Evolutionary conservation across 1,140 invertebrate species (phyloP), one percentile per base, ranked within the genome.

Genomic region (Ceratoteleas bidentatus): DNA sequence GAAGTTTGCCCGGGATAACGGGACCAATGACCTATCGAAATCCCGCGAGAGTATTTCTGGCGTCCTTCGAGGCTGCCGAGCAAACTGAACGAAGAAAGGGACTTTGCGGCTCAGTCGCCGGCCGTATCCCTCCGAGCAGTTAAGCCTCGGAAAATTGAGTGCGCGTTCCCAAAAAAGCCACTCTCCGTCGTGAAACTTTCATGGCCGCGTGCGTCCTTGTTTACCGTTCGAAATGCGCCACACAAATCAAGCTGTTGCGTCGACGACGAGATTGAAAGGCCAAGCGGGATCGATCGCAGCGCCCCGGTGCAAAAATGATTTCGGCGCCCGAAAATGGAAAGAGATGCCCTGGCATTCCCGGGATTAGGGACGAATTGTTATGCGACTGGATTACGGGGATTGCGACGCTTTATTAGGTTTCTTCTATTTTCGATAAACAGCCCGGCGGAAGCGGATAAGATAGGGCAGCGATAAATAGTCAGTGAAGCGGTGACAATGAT

Each of bases 121-220:
- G 34, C 16, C 62, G 54, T 73, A 80, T 80, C 62, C 60, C 58
- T 81, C 61, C 49, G 50, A 78, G 64, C 78, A 84, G 83, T 86
- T 89, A 88, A 90, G 88, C 88, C 85, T 84, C 84, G 86, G 87
- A 89, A 90, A 90, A 90, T 90, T 90, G 88, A 89, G 88, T 86
- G 83, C 86, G 77, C 87, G 62, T 53, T 83, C 38, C 65, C 53
- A 13, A 80, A 83, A 84, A 81, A 76, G 68, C 75, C 16, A 11
- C 69, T 60, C 56, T 43, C 40, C 56, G 15, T 16, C 54, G 53
- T 75, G 62, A 79, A 79, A 73, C 61, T 73, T 79, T 61, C 60
- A 40, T 65, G 34, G 36, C 40, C 61, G 15, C 10, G 7, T 47
- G 38, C 66, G 49, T 43, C 43, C 50, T 70, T 78, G 45, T 78